Base-by-base conservation (phyloP, 35 echinoderm and acorn worm species). In the Heliocidaris erythrogramma region DNA sequence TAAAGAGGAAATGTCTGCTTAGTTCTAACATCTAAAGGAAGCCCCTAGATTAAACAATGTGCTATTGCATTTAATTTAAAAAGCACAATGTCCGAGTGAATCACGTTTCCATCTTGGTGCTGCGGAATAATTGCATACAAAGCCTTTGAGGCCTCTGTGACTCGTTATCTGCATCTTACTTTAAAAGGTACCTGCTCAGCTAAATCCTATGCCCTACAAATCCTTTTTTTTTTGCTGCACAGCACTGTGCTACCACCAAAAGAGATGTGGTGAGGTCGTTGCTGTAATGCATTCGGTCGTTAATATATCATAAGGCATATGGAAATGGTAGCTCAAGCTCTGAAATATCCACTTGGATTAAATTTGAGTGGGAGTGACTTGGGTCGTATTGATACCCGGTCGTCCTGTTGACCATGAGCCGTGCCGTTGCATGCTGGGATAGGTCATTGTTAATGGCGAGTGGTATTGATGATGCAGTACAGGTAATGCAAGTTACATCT, bases 291-390 rank as follows among this genome's bases (percentile, higher is more conserved):
- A 78, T 78, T 78, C 18, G 27, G 65, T 78, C 65, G 27, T 78
- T 78, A 78, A 78, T 78, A 78, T n/a, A 78, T n/a, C 65, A 78
- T 78, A 78, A 78, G 65, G 65, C 65, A 78, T 78, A 78, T 78
- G 65, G 65, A n/a, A 78, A 78, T 78, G 27, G 65, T n/a, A 78
- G 21, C 21, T 78, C 59, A 78, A 78, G 65, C 21, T 78, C 65
- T 78, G 21, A 78, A 78, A 78, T 21, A 78, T 78, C 65, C 65
- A 78, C 65, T 78, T 78, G 65, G 65, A 78, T 78, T 78, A 78
- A 27, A 78, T 18, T 78, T 78, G 17, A 78, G 65, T 78, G 65
- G 65, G 65, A 78, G 65, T 78, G 65, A 78, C 65, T 78, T 78
- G 21, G 35, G 65, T 5, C 5, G 65, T 78, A 18, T 18, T 18